Base-by-base conservation (phyloP, 1,140 invertebrate genomes). In the Pseudomyrmex sp. region DNA sequence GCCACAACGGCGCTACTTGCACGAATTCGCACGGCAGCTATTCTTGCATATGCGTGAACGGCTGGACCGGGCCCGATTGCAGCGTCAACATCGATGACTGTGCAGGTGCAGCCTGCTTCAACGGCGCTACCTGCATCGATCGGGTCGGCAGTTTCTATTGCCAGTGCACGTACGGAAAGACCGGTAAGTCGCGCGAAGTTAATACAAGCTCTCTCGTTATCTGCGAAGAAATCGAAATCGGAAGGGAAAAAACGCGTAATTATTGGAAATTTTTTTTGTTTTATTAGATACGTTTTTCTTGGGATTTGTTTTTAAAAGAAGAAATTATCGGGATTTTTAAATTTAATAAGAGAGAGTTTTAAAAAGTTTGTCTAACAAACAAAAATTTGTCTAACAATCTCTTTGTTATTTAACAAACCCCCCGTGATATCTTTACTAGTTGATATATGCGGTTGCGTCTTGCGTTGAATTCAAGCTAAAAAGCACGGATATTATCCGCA, bases 61-160 rank as follows among this genome's bases (percentile, higher is more conserved):
- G 98, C 18, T 99, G 98, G 98, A 97, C 97, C 0, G 98, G 98
- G 3, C 95, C 96, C 0, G 97, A 99, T 90, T 99, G 98, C 93
- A 97, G 97, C 18, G 96, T 97, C 88, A 99, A 99, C 94, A 98
- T 98, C 89, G 98, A 99, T 93, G 98, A 99, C 93, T 99, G 98
- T 92, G 97, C 97, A 2, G 97, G 96, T 23, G 97, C 98, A 0
- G 97, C 98, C 0, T 99, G 99, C 93, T 98, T 99, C 94, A 99
- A 99, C 91, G 98, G 98, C 0, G 99, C 98, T 46, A 99, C 98
- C 0, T 99, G 99, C 93, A 98, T 99, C 87, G 98, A 99, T 91
- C 95, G 98, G 20, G 98, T 99, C 48, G 98, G 98, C 13, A 97
- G 97, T 75, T 99, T 99, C 94, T 97, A 97, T 92, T 99, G 99